Base-by-base conservation (phyloP, 2,888 invertebrate species). In the Brenthis ino region DNA sequence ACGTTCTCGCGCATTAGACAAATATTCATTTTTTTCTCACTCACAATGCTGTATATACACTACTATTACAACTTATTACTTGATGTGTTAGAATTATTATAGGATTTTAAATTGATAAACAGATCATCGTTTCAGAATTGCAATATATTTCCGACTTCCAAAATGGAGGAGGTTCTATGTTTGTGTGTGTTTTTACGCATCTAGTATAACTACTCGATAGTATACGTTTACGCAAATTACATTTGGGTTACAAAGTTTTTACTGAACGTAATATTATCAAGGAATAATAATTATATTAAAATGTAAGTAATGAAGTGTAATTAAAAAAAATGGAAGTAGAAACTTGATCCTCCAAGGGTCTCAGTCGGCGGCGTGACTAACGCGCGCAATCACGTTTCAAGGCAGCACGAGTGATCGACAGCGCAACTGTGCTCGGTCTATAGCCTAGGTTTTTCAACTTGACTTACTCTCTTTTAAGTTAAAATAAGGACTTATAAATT, bases 361-460 rank as follows among this genome's bases (percentile, higher is more conserved):
- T 53, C 43, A 53, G 65, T 61, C 50, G 60, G 67, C 47, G 68
- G 84, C 87, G 84, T 86, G 87, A 88, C 86, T 85, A 88, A 88
- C 80, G 78, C 78, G 84, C 82, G 83, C 58, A 57, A 71, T 65
- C 71, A 69, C 56, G 67, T 67, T 73, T 65, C 67, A 73, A 69
- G 63, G 69, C 64, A 68, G 48, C 63, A 50, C 64, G 61, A 56
- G 57, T 65, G 55, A 71, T 58, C 64, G 63, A 60, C 13, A 57
- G 48, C 43, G 33, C 20, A 55, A 16, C 60, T 55, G 58, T 51
- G 53, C 37, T 43, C 37, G 37, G 37, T 43, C 37, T 57, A 50
- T 16, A n/a, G 28, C 56, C 58, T 67, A 60, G 51, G 47, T 51
- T 37, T 55, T 60, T 51, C 54, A 66, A 66, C 55, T 47, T 66